Conservation (phyloP, 2,113 vertebrate species). For the Cavia porcellus region DNA sequence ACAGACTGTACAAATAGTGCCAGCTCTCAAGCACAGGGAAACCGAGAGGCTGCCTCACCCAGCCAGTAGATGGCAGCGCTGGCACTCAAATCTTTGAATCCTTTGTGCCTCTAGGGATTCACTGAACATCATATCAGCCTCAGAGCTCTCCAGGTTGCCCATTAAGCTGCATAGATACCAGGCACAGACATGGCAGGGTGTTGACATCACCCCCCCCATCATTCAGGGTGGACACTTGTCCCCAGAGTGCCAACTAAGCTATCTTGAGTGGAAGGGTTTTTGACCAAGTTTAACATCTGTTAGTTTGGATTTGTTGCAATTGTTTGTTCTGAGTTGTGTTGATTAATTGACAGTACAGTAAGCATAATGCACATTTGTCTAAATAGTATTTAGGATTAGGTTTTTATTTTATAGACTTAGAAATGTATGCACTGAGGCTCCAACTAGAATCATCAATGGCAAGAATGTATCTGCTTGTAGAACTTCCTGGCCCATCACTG, state of each 20-base stretch:
- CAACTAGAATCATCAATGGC: background rate
- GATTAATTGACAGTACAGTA: too few relatives aligned
- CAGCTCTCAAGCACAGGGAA: background rate
- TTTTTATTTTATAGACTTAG: background rate
- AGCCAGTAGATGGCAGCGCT: conserved; percentile 61
- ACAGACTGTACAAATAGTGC: background rate
- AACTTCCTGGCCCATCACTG: background rate
- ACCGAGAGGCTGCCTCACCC: background rate
- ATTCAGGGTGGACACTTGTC: background rate
- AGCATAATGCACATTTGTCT: background rate
- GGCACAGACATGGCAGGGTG: background rate
- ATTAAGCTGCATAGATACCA: background rate
- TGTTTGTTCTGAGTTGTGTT: background rate
- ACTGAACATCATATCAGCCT: background rate
- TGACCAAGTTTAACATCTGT: background rate
- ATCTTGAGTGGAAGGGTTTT: background rate
- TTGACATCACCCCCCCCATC: too few relatives aligned
- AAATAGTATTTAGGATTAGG: background rate
- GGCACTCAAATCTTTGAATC: background rate
- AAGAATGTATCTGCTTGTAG: background rate
- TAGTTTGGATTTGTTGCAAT: background rate
- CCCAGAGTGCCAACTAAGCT: fast-evolving
- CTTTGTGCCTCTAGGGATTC: background rate
- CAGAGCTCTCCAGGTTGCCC: background rate
- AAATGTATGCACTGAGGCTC: background rate